Evolutionary conservation across 2,888 invertebrate genomes (phyloP).

Genomic region (Lasioglossum figueresi): DNA sequence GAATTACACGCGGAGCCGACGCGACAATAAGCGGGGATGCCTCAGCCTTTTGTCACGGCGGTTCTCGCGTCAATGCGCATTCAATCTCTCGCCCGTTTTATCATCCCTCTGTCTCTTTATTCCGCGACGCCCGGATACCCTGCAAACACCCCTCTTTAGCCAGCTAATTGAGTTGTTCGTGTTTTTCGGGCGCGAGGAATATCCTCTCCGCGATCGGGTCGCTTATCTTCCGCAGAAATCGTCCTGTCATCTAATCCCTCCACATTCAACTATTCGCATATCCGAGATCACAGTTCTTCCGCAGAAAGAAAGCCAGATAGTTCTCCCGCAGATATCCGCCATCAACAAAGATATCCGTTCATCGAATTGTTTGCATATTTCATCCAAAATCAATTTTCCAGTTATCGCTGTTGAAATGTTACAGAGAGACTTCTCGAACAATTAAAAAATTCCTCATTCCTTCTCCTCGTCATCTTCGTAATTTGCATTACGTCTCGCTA

Average conservation of each 20-base stretch:
- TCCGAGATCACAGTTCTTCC: too few species aligned
- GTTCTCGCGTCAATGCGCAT: conserved; percentile 84
- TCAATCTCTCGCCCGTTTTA: conserved; percentile 72
- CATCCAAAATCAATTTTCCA: too few species aligned
- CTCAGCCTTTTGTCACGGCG: conserved; percentile 83
- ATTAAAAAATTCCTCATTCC: too few species aligned
- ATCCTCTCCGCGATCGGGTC: conserved; percentile 3
- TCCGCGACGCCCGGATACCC: conserved; percentile 57
- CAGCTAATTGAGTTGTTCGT: conserved; percentile 77
- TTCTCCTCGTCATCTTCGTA: too few species aligned
- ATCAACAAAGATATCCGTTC: too few species aligned
- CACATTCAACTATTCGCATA: not conserved
- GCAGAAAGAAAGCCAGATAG: too few species aligned
- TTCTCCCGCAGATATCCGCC: too few species aligned
- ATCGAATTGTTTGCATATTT: too few species aligned
- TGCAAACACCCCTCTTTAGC: conserved; percentile 52
- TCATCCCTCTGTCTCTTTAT: conserved; percentile 65
- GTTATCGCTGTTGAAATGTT: too few species aligned
- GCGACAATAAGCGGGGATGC: conserved; percentile 80
- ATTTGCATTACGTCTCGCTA: too few species aligned
- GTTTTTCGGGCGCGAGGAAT: conserved; percentile 30
- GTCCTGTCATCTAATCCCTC: not conserved
- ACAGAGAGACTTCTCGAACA: too few species aligned
- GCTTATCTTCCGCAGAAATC: conserved; percentile 33
- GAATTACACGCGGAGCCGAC: conserved; percentile 66